Evolutionary conservation across 2,113 vertebrate genomes (phyloP).

Genomic region (Euleptes europaea): DNA sequence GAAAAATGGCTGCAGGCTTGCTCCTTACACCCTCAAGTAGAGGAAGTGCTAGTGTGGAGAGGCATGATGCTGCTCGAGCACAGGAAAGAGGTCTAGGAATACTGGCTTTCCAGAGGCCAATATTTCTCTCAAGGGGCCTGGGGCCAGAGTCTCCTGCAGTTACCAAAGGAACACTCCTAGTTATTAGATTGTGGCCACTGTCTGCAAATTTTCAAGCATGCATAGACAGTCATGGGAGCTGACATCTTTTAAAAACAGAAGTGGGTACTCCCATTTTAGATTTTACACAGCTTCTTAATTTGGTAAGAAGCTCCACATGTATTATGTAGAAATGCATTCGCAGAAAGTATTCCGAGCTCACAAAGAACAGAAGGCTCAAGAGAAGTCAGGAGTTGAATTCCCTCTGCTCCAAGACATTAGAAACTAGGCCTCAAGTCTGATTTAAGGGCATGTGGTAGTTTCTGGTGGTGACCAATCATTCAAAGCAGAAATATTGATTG

Average conservation of each 20-base stretch:
- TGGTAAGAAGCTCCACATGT: too few relatives aligned
- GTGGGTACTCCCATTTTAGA: not conserved
- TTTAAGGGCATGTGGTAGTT: not conserved
- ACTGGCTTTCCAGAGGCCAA: not conserved
- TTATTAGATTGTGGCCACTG: not conserved
- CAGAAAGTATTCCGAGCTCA: not conserved
- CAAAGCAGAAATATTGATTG: not conserved
- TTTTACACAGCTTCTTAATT: not conserved
- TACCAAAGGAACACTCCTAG: not conserved
- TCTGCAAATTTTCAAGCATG: not conserved
- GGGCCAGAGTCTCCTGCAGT: not conserved
- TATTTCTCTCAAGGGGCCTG: not conserved
- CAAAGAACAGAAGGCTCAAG: not conserved
- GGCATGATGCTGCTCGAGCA: not conserved
- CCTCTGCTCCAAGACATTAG: not conserved
- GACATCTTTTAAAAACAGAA: not conserved
- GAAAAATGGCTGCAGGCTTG: not conserved
- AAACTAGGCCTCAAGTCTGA: not conserved
- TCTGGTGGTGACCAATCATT: not conserved
- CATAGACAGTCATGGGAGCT: too few relatives aligned
- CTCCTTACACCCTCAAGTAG: not conserved
- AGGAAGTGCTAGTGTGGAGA: not conserved
- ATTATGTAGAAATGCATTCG: not conserved
- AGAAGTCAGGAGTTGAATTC: not conserved
- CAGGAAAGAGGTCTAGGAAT: not conserved